Evolutionary conservation across 2,888 invertebrate genomes (phyloP), one percentile per base, ranked within the genome.

Genomic region (Panopea generosa): DNA sequence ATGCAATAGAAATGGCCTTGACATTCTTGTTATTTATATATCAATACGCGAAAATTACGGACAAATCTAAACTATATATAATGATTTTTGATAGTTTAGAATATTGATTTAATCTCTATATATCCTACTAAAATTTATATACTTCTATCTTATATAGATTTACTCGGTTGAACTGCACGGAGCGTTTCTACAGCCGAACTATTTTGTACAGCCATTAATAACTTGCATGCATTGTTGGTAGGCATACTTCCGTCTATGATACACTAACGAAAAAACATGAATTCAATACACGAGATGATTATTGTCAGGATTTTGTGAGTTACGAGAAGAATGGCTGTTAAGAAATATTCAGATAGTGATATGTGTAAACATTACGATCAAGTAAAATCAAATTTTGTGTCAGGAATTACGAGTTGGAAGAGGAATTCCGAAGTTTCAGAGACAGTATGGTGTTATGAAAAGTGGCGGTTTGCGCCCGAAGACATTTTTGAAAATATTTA

Each of bases 371-470:
- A 27, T 22, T 40, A 40, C 33, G 52, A 18, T 33, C 29, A 24
- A 24, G 22, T 53, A 60, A 33, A 18, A n/a, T 22, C 20, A 26
- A 45, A 52, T 38, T n/a, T 47, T 2, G 24, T 20, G 22, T 40
- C 26, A 45, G 47, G 27, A 60, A 29, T 27, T 65, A 52, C 24
- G n/a, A 6, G 22, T 7, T 65, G 29, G 38, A 33, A 45, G n/a
- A 53, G 57, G 52, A 60, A 52, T 65, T 52, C 45, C 0, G 53
- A 59, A 24, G 20, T 43, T 29, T 63, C 38, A 9, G 52, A 50
- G 65, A 59, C 63, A 63, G 65, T 60, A 52, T 71, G 76, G 76
- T 65, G 61, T 27, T 70, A 29, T 29, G 65, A 74, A 65, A 75
- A 57, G 52, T 75, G 74, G 74, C 24, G 57, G 26, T 61, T 68